Conservation (phyloP, 2,113 vertebrate species). For the Zingel zingel region DNA sequence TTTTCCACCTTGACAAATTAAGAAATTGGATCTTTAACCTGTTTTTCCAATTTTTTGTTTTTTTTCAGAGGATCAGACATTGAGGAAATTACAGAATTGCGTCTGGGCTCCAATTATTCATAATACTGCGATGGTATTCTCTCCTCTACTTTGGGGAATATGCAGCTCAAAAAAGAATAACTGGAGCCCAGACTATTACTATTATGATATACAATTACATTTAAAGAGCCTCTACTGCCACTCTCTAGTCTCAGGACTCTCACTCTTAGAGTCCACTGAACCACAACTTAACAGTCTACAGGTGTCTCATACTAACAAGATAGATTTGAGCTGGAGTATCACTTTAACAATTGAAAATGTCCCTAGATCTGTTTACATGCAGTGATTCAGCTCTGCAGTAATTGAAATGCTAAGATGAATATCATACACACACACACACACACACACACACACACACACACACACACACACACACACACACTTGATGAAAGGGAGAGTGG, state of each 20-base stretch:
- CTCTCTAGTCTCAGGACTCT: too few relatives aligned
- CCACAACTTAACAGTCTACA: neutral
- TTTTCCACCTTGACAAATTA: too few relatives aligned
- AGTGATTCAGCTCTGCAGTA: constrained; percentile 27
- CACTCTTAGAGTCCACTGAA: neutral
- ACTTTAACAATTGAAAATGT: constrained; percentile 4
- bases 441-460: constrained; percentile 1
- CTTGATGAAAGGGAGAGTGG: constrained; percentile 17
- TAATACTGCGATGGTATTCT: too few relatives aligned
- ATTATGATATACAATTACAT: too few relatives aligned
- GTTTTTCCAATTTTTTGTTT: too few relatives aligned
- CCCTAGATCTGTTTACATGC: constrained; percentile 14
- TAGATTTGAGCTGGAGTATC: neutral
- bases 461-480: constrained; percentile 16
- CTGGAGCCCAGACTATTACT: too few relatives aligned
- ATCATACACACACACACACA: neutral
- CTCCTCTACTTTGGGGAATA: too few relatives aligned
- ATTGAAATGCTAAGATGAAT: constrained; percentile 26
- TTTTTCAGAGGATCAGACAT: too few relatives aligned
- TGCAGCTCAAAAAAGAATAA: too few relatives aligned
- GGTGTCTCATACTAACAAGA: neutral
- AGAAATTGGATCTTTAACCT: too few relatives aligned
- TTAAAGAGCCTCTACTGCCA: neutral
- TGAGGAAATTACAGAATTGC: too few relatives aligned
- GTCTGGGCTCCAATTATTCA: too few relatives aligned